phyloP scores from a whole-genome alignment of 2,113 vertebrate species.

The Upupa epops region DNA sequence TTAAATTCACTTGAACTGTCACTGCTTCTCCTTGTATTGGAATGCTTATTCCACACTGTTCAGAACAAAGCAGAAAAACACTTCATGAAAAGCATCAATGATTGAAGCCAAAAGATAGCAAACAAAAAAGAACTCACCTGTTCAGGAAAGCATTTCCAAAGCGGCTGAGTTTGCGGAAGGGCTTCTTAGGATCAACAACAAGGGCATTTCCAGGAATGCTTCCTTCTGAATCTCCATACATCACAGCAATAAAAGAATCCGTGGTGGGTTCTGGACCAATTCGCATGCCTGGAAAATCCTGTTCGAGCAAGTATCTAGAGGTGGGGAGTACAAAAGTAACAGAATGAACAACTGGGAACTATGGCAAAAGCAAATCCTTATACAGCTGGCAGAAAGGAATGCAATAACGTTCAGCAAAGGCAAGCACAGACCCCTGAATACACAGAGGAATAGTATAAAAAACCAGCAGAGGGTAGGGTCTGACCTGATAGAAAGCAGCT shows the following conservation, averaged over 20 bases:
- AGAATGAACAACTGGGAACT: not conserved
- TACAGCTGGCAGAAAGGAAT: no score
- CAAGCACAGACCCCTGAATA: no score
- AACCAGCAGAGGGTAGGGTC: no score
- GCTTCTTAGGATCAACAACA: slow-evolving; percentile 95
- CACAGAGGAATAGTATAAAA: no score
- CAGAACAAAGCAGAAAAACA: not conserved
- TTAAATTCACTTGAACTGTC: not conserved
- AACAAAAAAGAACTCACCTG: slow-evolving; percentile 76
- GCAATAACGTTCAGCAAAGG: no score
- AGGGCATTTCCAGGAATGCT: slow-evolving; percentile 92
- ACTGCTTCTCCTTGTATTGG: not conserved
- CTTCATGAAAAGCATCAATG: not conserved
- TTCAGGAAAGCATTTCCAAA: slow-evolving; percentile 97
- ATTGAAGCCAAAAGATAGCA: not conserved
- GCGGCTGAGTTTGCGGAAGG: slow-evolving; percentile 92
- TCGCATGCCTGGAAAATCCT: slow-evolving; percentile 97
- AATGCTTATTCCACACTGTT: not conserved
- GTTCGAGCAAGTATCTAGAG: slow-evolving; percentile 88
- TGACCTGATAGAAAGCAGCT: no score
- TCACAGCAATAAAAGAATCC: slow-evolving; percentile 96
- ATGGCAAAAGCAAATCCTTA: not conserved
- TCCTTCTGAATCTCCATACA: slow-evolving; percentile 92
- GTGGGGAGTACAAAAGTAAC: not conserved
- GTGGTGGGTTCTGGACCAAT: slow-evolving; percentile 97